A percentile compares a stretch with the other conserved stretches of the same genome.
phyloP scores from a whole-genome alignment of 2,797 vertebrate genomes.

The Coccyzus lansbergi region DNA sequence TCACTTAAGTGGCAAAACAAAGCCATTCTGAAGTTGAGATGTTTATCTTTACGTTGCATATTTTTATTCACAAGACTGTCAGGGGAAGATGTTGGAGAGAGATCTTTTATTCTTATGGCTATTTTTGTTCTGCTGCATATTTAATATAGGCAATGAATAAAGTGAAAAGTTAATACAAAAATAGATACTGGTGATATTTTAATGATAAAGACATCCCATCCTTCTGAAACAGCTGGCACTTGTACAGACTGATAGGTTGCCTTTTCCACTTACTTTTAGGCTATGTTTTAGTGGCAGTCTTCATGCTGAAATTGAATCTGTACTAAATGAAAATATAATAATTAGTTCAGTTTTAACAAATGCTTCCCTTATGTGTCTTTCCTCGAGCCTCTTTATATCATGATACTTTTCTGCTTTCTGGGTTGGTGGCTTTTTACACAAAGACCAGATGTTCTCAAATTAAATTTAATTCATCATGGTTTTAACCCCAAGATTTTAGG shows the following conservation, averaged over 20 bases:
- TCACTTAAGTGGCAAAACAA: not conserved
- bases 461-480: slow-evolving; percentile 23
- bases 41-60: not conserved
- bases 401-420: not conserved
- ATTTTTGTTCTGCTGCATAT: not conserved
- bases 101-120: not conserved
- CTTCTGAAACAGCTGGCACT: slow-evolving; percentile 17
- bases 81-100: not conserved
- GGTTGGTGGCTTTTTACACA: not conserved
- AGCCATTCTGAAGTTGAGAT: not conserved
- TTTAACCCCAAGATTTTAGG: slow-evolving; percentile 12
- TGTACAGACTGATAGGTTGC: not conserved
- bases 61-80: not conserved
- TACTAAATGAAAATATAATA: not conserved
- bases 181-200: not conserved
- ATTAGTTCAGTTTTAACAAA: not conserved
- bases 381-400: not conserved
- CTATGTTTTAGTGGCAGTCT: not conserved
- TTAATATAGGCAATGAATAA: slow-evolving; percentile 24
- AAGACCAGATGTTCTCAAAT: slow-evolving; percentile 28
- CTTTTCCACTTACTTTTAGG: not conserved
- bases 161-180: not conserved
- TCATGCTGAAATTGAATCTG: not conserved
- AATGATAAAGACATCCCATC: not conserved
- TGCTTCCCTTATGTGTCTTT: slow-evolving; percentile 3